Percentiles rank a stretch among this genome's conserved stretches.
These are phyloP conservation scores for Elymnias hypermnestra DNA, from an alignment of 1,140 invertebrate species.

Conservation along the genomic window DNA sequence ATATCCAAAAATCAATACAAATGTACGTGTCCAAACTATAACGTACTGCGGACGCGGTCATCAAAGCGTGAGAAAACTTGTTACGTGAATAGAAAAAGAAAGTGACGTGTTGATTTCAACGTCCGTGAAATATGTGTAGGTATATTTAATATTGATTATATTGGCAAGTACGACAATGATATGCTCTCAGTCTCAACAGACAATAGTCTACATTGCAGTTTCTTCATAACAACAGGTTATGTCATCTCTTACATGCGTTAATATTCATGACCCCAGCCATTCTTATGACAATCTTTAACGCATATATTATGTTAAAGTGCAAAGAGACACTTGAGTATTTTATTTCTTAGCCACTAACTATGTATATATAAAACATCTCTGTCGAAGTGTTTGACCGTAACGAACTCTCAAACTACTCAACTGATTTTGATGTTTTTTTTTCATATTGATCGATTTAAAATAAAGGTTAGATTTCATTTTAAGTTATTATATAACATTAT, in stretches of 20 bases:
- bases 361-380: too few species aligned
- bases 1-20: constrained; percentile 14
- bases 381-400: too few species aligned
- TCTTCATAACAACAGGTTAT: constrained; percentile 22
- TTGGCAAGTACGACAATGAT: constrained; percentile 12
- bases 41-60: constrained; percentile 24
- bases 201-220: constrained; percentile 5
- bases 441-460: too few species aligned
- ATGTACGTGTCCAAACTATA: constrained; percentile 18
- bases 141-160: constrained; percentile 10
- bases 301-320: too few species aligned
- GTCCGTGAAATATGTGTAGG: constrained; percentile 19
- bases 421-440: too few species aligned
- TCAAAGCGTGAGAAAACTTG: constrained; percentile 31
- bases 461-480: too few species aligned
- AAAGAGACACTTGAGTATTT: too few species aligned
- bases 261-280: constrained; percentile 11
- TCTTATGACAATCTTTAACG: too few species aligned
- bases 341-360: too few species aligned
- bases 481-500: too few species aligned
- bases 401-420: too few species aligned
- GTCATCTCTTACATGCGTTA: constrained; percentile 11
- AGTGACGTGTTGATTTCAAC: constrained; percentile 18
- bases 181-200: constrained; percentile 10
- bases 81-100: constrained; percentile 39